phyloP scores from a whole-genome alignment of 2,888 invertebrate species.

The Folsomia candida region DNA sequence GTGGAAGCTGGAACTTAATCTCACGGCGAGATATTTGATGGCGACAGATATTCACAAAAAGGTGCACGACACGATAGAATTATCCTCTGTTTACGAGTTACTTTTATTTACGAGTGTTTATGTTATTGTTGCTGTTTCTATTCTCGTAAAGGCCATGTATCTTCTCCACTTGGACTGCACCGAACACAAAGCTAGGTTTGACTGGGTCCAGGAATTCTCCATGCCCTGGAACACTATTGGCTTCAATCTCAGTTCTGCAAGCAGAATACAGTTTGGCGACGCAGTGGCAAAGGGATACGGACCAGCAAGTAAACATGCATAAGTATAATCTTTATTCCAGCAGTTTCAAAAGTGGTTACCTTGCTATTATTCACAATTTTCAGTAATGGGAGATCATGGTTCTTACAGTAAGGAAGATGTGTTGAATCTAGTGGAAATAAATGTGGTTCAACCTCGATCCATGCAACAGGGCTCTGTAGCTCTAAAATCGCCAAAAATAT shows the following conservation, averaged over 20 bases:
- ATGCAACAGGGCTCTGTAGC: slow-evolving; percentile 78
- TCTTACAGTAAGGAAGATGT: slow-evolving; percentile 37
- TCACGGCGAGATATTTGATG: slow-evolving; percentile 79
- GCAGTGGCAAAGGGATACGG: not conserved
- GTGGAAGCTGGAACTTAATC: slow-evolving; percentile 62
- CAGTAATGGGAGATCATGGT: slow-evolving; percentile 38
- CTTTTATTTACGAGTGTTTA: not conserved
- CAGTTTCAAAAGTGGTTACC: too few relatives aligned
- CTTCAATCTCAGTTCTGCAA: slow-evolving; percentile 81
- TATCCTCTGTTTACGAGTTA: not conserved
- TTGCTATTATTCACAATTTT: not conserved
- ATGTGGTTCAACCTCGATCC: slow-evolving; percentile 82
- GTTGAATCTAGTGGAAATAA: slow-evolving; percentile 61
- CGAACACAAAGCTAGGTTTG: slow-evolving; percentile 65
- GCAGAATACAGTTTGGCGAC: slow-evolving; percentile 53
- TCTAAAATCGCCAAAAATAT: slow-evolving; percentile 30
- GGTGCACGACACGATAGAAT: slow-evolving; percentile 55
- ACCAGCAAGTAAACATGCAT: too few relatives aligned
- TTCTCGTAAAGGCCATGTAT: slow-evolving; percentile 66
- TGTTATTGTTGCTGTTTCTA: not conserved
- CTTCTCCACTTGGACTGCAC: slow-evolving; percentile 67
- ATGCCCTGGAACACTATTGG: slow-evolving; percentile 84
- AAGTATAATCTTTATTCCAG: too few relatives aligned
- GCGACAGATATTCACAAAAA: slow-evolving; percentile 83
- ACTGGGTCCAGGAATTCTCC: slow-evolving; percentile 78